Conservation (phyloP, 2,888 invertebrate species). For the Callyntrura guangdongensis region DNA sequence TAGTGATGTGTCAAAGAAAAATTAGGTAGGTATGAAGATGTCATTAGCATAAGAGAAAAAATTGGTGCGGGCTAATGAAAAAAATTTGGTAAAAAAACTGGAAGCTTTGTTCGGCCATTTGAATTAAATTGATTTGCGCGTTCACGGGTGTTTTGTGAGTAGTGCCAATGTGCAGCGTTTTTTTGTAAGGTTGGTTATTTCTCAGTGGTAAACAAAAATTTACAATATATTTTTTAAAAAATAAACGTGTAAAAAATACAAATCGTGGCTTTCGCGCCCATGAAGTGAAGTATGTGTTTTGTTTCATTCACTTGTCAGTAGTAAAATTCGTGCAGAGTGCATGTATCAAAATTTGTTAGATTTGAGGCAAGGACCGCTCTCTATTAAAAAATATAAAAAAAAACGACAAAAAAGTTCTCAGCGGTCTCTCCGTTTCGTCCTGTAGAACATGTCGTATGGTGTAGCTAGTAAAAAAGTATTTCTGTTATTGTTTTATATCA, state of each 20-base stretch:
- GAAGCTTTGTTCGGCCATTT: conserved; percentile 61
- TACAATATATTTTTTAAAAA: conserved; percentile 8
- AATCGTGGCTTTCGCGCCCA: conserved; percentile 26
- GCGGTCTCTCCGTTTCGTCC: conserved; percentile 28
- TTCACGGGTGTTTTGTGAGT: conserved; percentile 36
- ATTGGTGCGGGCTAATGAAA: conserved; percentile 15
- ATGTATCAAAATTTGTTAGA: conserved; percentile 8
- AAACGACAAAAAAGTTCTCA: conserved; percentile 10
- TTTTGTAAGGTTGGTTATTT: conserved; percentile 9
- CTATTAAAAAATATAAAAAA: conserved; percentile 18
- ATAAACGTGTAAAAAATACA: conserved; percentile 34
- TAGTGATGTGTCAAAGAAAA: conserved; percentile 3
- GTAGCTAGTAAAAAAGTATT: background rate
- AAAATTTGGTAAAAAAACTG: conserved; percentile 42
- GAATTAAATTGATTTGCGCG: conserved; percentile 30
- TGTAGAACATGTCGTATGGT: background rate
- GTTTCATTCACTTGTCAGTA: conserved; percentile 25
- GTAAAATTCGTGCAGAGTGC: conserved; percentile 2
- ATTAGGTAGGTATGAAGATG: background rate
- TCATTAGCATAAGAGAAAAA: background rate
- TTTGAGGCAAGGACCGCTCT: conserved; percentile 29
- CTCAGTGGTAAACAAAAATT: conserved; percentile 24
- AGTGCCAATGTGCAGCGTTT: conserved; percentile 6
- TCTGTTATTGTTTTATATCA: conserved; percentile 24
- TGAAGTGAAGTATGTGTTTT: background rate